Conservation (phyloP, 2,888 invertebrate species). For the Nasonovia ribisnigri region DNA sequence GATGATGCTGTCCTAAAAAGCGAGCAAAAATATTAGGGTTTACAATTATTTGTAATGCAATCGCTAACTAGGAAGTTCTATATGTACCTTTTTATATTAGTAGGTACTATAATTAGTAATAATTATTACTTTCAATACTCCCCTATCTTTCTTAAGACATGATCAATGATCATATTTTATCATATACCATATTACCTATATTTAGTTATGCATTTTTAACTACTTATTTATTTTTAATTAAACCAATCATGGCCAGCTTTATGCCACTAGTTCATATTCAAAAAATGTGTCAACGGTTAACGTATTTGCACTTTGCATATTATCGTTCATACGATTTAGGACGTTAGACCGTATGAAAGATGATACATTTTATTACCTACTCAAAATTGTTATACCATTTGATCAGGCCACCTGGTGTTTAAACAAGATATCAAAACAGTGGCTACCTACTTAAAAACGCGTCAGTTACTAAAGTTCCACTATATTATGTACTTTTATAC, state of each 20-base stretch:
- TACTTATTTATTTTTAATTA: too few relatives aligned
- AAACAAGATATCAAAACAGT: neutral
- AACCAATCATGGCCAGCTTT: neutral
- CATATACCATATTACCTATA: neutral
- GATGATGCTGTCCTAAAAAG: too few relatives aligned
- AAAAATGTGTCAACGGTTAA: neutral
- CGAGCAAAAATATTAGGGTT: too few relatives aligned
- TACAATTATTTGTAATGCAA: neutral
- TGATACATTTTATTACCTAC: neutral
- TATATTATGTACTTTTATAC: too few relatives aligned
- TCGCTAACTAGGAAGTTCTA: neutral
- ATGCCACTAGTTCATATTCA: neutral
- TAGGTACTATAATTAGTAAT: neutral
- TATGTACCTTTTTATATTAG: neutral
- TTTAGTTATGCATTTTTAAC: neutral
- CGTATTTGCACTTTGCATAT: neutral
- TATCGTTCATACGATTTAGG: neutral
- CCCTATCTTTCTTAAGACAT: neutral
- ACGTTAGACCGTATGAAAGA: neutral
- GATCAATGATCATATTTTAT: neutral
- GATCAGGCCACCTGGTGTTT: neutral
- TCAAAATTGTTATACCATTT: neutral
- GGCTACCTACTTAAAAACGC: neutral
- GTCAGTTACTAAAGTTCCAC: neutral
- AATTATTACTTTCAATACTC: neutral